These are phyloP conservation scores for Listronotus bonariensis DNA, from an alignment of 1,140 invertebrate genomes.

Conservation along the genomic window DNA sequence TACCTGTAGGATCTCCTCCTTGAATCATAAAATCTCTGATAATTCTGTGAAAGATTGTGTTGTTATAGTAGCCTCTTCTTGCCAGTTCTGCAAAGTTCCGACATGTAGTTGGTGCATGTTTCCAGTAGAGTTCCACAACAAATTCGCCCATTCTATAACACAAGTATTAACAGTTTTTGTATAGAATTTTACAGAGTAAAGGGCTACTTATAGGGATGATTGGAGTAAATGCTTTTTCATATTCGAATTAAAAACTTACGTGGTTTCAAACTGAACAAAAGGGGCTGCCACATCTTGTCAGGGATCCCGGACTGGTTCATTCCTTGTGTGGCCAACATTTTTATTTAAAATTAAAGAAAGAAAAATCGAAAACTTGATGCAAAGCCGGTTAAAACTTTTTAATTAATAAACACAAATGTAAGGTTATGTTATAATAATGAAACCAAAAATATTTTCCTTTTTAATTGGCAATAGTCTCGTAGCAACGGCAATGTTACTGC, in stretches of 20 bases:
- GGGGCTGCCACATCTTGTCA: constrained; percentile 86
- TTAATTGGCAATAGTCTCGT: too few relatives aligned
- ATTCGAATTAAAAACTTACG: constrained; percentile 61
- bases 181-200: too few relatives aligned
- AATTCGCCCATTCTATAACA: constrained; percentile 89
- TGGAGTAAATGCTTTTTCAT: too few relatives aligned
- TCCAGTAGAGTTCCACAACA: constrained; percentile 94
- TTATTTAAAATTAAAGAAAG: background rate
- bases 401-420: too few relatives aligned
- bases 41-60: constrained; percentile 94
- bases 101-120: constrained; percentile 94
- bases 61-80: constrained; percentile 93
- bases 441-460: too few relatives aligned
- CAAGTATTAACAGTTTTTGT: background rate
- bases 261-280: constrained; percentile 78
- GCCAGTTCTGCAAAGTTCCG: constrained; percentile 95
- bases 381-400: too few relatives aligned
- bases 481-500: too few relatives aligned
- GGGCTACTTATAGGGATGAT: too few relatives aligned
- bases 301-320: constrained; percentile 68
- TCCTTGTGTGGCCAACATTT: constrained; percentile 49
- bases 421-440: too few relatives aligned
- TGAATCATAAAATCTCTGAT: constrained; percentile 99
- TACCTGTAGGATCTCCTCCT: constrained; percentile 89
- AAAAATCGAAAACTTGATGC: too few relatives aligned